phyloP scores from a whole-genome alignment of 2,797 vertebrate genomes.

The Brachyrhaphis roseni region DNA sequence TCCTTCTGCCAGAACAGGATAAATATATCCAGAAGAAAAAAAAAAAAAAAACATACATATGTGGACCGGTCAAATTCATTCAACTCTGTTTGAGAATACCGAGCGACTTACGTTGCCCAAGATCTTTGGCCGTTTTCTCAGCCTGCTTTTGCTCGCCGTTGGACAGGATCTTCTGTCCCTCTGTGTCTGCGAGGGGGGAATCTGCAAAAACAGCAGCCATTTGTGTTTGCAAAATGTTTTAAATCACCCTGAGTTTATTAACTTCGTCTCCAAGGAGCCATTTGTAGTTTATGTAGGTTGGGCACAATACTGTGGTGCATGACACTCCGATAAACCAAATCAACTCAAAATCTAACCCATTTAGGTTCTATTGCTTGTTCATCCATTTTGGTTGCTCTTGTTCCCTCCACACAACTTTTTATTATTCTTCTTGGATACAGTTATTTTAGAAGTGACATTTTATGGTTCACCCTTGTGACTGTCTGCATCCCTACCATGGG shows the following conservation, averaged over 20 bases:
- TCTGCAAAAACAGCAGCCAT: conserved; percentile 63
- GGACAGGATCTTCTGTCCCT: conserved; percentile 75
- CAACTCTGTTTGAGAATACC: neutral
- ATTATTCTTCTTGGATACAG: neutral
- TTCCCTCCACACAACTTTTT: neutral
- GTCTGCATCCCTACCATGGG: conserved; percentile 67
- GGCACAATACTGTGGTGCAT: too few species aligned
- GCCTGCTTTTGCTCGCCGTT: conserved; percentile 85
- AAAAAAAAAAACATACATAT: too few species aligned
- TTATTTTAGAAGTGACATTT: neutral
- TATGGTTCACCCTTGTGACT: neutral
- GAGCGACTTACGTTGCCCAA: conserved; percentile 77
- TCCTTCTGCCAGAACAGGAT: conserved; percentile 64
- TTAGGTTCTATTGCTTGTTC: neutral
- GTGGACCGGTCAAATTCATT: neutral
- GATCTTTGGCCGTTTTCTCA: conserved; percentile 76
- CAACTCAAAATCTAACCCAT: too few species aligned
- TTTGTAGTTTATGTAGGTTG: too few species aligned
- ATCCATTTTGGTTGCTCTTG: neutral
- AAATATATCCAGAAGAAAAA: neutral
- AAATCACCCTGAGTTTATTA: neutral
- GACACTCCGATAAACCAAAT: too few species aligned
- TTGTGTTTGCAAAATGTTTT: neutral
- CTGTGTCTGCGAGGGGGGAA: conserved; percentile 69
- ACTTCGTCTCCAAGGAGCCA: neutral